These are phyloP conservation scores for Druon quercuslanigerum DNA, from an alignment of 1,140 invertebrate genomes.

Conservation along the genomic window DNA sequence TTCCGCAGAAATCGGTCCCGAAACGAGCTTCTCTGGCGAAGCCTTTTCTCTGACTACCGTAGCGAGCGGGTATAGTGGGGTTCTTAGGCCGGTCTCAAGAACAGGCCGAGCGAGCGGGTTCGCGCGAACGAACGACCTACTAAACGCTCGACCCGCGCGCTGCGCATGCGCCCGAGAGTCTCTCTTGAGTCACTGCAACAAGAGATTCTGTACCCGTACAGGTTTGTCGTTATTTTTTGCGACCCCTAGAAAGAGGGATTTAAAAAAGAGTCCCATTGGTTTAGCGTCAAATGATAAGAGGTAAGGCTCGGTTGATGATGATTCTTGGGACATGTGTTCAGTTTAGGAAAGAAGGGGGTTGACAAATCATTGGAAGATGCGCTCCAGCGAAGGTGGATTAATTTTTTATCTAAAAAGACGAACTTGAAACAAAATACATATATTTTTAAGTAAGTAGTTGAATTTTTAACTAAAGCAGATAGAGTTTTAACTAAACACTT, in stretches of 20 bases:
- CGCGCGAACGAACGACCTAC: constrained; percentile 63
- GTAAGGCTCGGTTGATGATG: too few relatives aligned
- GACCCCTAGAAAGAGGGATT: neutral
- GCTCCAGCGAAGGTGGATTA: too few relatives aligned
- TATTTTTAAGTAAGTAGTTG: too few relatives aligned
- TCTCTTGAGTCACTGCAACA: constrained; percentile 18
- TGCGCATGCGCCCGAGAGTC: constrained; percentile 54
- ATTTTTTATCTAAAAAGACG: too few relatives aligned
- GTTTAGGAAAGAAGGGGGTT: too few relatives aligned
- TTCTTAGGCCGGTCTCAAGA: constrained; percentile 39
- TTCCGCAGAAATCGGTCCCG: constrained; percentile 4
- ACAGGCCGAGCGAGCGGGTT: constrained; percentile 46
- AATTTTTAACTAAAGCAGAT: too few relatives aligned
- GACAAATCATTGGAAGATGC: too few relatives aligned
- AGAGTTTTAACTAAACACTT: too few relatives aligned
- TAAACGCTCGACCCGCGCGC: constrained; percentile 51
- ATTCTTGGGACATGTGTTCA: too few relatives aligned
- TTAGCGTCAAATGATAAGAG: too few relatives aligned
- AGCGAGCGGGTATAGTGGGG: constrained; percentile 32
- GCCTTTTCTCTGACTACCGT: constrained; percentile 41
- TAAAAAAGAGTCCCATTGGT: too few relatives aligned
- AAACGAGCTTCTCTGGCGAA: constrained; percentile 39
- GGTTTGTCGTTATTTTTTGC: neutral
- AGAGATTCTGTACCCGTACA: constrained; percentile 31
- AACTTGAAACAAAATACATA: too few relatives aligned